A percentile compares a stretch with the other conserved stretches of the same genome.
phyloP scores from a whole-genome alignment of 1,140 invertebrate species.

The Drosophila varians region DNA sequence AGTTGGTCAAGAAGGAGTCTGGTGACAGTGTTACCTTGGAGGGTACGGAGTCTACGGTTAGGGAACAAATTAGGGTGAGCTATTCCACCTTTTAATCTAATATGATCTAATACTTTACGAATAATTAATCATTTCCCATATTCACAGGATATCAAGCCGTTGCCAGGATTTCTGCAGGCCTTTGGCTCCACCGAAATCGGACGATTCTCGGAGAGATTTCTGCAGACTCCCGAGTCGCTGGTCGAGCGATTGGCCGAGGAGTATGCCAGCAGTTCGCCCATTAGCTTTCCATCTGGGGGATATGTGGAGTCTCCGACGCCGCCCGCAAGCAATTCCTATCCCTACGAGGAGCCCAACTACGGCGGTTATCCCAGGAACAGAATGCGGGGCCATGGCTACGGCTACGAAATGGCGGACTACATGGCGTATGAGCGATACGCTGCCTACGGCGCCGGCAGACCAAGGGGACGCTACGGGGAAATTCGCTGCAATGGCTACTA shows the following conservation, averaged over 20 bases:
- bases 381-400: slow-evolving; percentile 46
- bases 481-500: slow-evolving; percentile 76
- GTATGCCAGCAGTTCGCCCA: slow-evolving; percentile 28
- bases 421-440: slow-evolving; percentile 77
- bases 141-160: slow-evolving; percentile 83
- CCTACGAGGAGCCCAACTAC: slow-evolving; percentile 46
- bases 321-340: slow-evolving; percentile 50
- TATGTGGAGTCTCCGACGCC: slow-evolving; percentile 41
- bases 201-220: slow-evolving; percentile 87
- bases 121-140: too few relatives aligned
- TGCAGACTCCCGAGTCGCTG: slow-evolving; percentile 64
- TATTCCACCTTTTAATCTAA: too few relatives aligned
- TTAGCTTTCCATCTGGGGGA: slow-evolving; percentile 9
- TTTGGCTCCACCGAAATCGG: slow-evolving; percentile 92
- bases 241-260: slow-evolving; percentile 66
- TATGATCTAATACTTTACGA: too few relatives aligned
- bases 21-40: slow-evolving; percentile 38
- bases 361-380: slow-evolving; percentile 35
- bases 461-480: slow-evolving; percentile 58
- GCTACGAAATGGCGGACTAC: slow-evolving; percentile 61
- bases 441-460: slow-evolving; percentile 45
- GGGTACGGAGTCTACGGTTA: slow-evolving; percentile 47
- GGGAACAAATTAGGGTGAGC: slow-evolving; percentile 72
- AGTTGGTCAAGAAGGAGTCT: slow-evolving; percentile 46
- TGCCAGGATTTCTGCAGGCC: slow-evolving; percentile 90